A percentile compares a stretch with the other conserved stretches of the same genome.
Evolutionary conservation across 2,113 vertebrate species (phyloP).

Genomic region (Actinemys pallida): DNA sequence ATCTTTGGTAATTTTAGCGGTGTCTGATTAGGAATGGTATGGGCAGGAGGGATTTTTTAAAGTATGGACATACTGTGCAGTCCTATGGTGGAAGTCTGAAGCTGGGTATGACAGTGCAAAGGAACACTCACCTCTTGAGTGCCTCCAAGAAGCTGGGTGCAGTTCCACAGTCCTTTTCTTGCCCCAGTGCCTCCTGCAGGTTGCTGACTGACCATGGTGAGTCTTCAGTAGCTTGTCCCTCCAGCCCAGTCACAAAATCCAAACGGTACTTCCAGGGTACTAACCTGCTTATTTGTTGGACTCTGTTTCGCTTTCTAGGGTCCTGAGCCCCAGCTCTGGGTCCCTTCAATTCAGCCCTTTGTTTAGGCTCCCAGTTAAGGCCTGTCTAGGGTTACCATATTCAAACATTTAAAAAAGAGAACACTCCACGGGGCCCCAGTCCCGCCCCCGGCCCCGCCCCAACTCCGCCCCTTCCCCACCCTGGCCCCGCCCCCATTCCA

Average conservation of each 20-base stretch:
- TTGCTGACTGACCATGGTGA: background rate
- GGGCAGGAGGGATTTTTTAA: background rate
- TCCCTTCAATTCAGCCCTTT: background rate
- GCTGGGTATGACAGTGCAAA: background rate
- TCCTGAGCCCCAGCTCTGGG: background rate
- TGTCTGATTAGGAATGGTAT: background rate
- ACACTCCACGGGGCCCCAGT: too few species aligned
- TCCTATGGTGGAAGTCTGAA: background rate
- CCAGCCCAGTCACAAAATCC: background rate
- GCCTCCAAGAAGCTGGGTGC: background rate
- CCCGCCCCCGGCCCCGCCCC: too few species aligned
- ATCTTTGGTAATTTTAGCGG: background rate
- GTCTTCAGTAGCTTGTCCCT: background rate
- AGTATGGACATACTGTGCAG: background rate
- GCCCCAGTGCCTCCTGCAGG: background rate
- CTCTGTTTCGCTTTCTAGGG: background rate
- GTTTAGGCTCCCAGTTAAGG: background rate
- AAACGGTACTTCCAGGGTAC: background rate
- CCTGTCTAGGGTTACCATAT: background rate
- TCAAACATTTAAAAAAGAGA: too few species aligned
- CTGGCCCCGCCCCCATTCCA: too few species aligned
- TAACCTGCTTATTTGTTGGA: background rate
- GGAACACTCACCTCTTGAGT: background rate
- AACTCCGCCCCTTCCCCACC: too few species aligned
- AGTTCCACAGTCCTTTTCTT: background rate